phyloP scores from a whole-genome alignment of 2,797 vertebrate species.

The Leptodactylus fallax region DNA sequence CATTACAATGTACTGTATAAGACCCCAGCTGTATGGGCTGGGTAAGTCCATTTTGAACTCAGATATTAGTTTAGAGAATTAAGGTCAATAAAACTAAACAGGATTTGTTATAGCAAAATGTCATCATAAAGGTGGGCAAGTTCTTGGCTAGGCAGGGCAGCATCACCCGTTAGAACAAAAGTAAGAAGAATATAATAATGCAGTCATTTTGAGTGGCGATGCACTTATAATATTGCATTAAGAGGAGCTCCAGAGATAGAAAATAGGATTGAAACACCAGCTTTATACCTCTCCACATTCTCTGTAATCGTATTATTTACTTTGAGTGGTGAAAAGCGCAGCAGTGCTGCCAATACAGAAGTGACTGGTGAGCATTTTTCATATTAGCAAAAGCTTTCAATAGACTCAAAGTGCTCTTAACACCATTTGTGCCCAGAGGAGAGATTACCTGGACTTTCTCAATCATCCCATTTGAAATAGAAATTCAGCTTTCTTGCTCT shows the following conservation, averaged over 20 bases:
- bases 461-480: constrained; percentile 24
- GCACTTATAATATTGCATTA: constrained; percentile 74
- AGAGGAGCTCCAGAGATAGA: constrained; percentile 68
- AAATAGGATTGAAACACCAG: constrained; percentile 77
- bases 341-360: constrained; percentile 67
- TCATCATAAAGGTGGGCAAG: constrained; percentile 5
- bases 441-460: constrained; percentile 36
- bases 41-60: background rate
- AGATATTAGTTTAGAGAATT: background rate
- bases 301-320: constrained; percentile 76
- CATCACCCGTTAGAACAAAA: background rate
- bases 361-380: constrained; percentile 73
- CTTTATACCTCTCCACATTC: constrained; percentile 66
- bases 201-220: constrained; percentile 70
- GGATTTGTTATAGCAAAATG: background rate
- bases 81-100: background rate
- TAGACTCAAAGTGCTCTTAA: constrained; percentile 71
- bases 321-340: constrained; percentile 72
- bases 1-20: background rate
- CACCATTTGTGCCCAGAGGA: constrained; percentile 43
- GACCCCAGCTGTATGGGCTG: background rate
- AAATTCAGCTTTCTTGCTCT: constrained; percentile 3
- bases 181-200: constrained; percentile 25
- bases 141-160: background rate
- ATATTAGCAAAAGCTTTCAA: constrained; percentile 72